phyloP scores from a whole-genome alignment of 2,888 invertebrate species.

The Oxytorus armatus region DNA sequence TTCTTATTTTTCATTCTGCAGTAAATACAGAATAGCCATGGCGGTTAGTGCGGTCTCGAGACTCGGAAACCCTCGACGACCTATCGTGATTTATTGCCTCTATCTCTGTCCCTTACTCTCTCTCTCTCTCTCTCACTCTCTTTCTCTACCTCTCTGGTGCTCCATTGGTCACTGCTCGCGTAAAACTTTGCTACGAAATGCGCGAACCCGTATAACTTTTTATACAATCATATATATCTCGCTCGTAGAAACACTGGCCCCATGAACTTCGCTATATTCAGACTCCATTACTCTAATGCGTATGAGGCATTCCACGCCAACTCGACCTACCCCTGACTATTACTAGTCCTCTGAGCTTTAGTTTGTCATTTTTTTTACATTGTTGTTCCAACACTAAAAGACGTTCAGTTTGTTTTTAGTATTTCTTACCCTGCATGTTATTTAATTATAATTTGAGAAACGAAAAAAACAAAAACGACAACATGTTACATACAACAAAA shows the following conservation, averaged over 20 bases:
- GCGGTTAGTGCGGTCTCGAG: slow-evolving; percentile 66
- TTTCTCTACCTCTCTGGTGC: slow-evolving; percentile 13
- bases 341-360: slow-evolving; percentile 3
- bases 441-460: too few relatives aligned
- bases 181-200: slow-evolving; percentile 31
- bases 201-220: slow-evolving; percentile 33
- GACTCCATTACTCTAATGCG: slow-evolving; percentile 8
- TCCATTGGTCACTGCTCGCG: slow-evolving; percentile 34
- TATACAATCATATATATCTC: slow-evolving; percentile 4
- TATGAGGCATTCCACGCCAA: too few relatives aligned
- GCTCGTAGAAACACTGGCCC: slow-evolving; percentile 8
- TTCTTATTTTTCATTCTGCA: slow-evolving; percentile 74
- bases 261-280: slow-evolving; percentile 5
- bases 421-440: too few relatives aligned
- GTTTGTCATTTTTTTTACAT: too few relatives aligned
- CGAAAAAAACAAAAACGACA: too few relatives aligned
- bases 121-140: slow-evolving; percentile 14
- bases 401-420: too few relatives aligned
- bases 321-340: too few relatives aligned
- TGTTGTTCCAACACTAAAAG: too few relatives aligned
- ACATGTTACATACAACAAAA: too few relatives aligned
- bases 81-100: slow-evolving; percentile 73
- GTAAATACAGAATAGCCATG: slow-evolving; percentile 75
- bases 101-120: slow-evolving; percentile 3
- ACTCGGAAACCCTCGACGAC: slow-evolving; percentile 71